Conservation (phyloP, 1,140 invertebrate species). For the Tigriopus japonicus region DNA sequence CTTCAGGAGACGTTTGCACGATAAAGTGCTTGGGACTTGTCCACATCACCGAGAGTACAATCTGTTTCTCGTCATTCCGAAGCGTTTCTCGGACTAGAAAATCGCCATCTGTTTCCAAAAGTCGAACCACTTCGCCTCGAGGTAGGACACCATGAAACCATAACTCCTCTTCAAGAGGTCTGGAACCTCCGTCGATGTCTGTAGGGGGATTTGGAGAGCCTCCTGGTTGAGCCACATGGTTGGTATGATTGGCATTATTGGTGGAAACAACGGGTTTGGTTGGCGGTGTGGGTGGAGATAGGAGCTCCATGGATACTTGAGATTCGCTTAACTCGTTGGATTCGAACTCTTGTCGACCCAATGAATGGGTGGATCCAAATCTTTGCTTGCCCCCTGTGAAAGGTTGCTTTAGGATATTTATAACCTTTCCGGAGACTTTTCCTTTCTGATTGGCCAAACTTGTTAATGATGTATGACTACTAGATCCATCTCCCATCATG, state of each 20-base stretch:
- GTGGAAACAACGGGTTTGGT: neutral
- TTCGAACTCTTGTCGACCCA: slow-evolving; percentile 24
- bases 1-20: slow-evolving; percentile 80
- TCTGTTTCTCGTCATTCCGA: slow-evolving; percentile 27
- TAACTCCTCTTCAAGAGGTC: slow-evolving; percentile 46
- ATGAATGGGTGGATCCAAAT: too few relatives aligned
- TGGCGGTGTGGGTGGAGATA: neutral
- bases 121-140: slow-evolving; percentile 77
- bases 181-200: neutral
- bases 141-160: slow-evolving; percentile 96
- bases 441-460: slow-evolving; percentile 27
- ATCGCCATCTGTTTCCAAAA: slow-evolving; percentile 71
- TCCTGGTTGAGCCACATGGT: neutral
- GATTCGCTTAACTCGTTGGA: neutral
- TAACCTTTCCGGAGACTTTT: slow-evolving; percentile 20
- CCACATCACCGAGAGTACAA: slow-evolving; percentile 87
- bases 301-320: neutral
- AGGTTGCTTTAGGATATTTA: slow-evolving; percentile 37
- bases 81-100: slow-evolving; percentile 85
- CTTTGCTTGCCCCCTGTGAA: slow-evolving; percentile 23
- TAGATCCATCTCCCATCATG: neutral
- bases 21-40: slow-evolving; percentile 89
- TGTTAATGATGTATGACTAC: neutral
- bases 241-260: neutral
- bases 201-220: neutral